Percentiles rank a stretch among this genome's conserved stretches.
Evolutionary conservation across 2,113 vertebrate genomes (phyloP).

Genomic region (Micronycteris hirsuta): DNA sequence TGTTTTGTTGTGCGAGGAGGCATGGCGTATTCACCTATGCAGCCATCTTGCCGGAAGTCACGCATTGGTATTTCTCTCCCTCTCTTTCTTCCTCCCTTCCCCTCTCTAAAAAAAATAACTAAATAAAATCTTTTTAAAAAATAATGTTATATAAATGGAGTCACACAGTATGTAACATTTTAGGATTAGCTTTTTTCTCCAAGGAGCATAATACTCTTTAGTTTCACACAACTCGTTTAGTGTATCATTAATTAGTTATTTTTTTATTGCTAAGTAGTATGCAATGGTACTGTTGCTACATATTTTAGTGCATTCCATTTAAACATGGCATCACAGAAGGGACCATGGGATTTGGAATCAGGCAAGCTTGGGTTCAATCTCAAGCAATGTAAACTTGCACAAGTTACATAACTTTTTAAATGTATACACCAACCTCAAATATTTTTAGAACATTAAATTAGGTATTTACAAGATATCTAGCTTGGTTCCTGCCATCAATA

Average conservation of each 20-base stretch:
- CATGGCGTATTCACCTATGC: no score
- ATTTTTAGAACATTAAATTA: not conserved
- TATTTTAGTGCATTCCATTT: not conserved
- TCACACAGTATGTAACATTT: not conserved
- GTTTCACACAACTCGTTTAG: not conserved
- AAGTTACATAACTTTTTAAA: not conserved
- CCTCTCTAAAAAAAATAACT: no score
- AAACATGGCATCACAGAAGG: not conserved
- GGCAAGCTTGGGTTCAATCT: not conserved
- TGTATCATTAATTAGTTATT: not conserved
- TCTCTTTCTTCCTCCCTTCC: no score
- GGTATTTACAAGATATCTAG: not conserved
- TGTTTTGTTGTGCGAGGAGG: no score
- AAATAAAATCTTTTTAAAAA: no score
- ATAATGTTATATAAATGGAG: not conserved
- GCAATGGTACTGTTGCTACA: not conserved
- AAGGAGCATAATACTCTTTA: not conserved
- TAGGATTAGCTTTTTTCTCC: not conserved
- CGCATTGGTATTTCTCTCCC: no score
- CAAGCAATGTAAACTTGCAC: not conserved
- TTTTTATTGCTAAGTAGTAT: not conserved
- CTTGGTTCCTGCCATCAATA: not conserved
- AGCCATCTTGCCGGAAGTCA: no score
- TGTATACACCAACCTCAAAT: not conserved
- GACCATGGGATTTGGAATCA: not conserved